These are phyloP conservation scores for Octomys mimax DNA, from an alignment of 2,797 vertebrate species.

Conservation along the genomic window DNA sequence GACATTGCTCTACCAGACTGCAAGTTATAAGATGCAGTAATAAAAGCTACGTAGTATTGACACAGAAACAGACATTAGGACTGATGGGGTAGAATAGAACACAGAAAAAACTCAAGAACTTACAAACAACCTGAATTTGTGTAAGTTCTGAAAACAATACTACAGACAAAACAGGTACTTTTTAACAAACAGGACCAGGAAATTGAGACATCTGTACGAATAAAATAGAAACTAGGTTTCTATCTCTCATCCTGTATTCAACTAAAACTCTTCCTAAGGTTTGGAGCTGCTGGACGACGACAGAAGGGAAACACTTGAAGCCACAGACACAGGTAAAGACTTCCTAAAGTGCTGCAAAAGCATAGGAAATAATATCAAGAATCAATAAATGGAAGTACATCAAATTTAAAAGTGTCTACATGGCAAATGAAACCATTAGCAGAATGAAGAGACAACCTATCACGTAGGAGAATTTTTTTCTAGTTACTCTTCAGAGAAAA, in stretches of 20 bases:
- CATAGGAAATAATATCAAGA: neutral
- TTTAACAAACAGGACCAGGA: neutral
- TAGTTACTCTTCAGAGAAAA: neutral
- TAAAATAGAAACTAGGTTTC: neutral
- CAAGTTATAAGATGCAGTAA: neutral
- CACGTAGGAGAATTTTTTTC: neutral
- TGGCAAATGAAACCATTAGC: neutral
- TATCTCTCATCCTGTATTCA: neutral
- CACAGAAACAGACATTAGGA: neutral
- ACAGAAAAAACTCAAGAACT: neutral
- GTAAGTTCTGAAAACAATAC: neutral
- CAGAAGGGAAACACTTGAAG: neutral
- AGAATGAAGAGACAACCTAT: neutral
- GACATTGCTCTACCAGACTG: neutral
- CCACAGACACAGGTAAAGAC: neutral
- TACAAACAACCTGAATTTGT: neutral
- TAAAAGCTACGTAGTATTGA: neutral
- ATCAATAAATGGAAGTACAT: neutral
- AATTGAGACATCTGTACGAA: neutral
- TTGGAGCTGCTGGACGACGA: neutral
- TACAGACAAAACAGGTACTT: neutral
- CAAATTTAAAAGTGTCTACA: neutral
- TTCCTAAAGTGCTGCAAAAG: neutral
- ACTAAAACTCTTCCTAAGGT: neutral
- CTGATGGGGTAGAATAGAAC: neutral